A percentile compares a stretch with the other conserved stretches of the same genome.
Conservation (phyloP, 2,797 vertebrate species). For the Protosalanx chinensis region DNA sequence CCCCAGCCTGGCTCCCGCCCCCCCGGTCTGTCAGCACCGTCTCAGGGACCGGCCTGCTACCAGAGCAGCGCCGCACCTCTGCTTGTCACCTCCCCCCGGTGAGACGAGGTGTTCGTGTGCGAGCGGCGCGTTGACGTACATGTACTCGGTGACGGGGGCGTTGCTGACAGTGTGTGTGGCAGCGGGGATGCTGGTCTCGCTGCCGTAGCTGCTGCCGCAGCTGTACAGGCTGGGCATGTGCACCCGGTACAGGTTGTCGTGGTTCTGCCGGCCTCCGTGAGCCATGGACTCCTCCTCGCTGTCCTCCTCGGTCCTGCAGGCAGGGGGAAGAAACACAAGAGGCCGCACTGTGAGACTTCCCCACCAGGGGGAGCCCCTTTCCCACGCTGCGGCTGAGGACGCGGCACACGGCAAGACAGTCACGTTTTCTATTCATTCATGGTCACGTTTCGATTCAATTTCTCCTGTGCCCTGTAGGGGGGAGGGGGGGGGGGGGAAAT, state of each 20-base stretch:
- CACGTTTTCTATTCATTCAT: conserved; percentile 19
- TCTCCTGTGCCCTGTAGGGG: conserved; percentile 15
- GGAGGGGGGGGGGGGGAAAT: conserved; percentile 5
- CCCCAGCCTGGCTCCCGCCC: not conserved
- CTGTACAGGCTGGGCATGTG: conserved; percentile 99
- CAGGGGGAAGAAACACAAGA: conserved; percentile 18
- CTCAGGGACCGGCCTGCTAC: not conserved
- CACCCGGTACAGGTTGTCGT: conserved; percentile 94
- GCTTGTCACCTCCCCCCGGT: not conserved
- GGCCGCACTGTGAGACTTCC: not conserved
- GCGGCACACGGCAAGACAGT: conserved; percentile 12
- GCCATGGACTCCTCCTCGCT: conserved; percentile 87
- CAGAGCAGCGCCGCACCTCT: conserved; percentile 18
- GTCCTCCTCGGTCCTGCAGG: conserved; percentile 83
- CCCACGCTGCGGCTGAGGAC: not conserved
- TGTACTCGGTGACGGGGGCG: conserved; percentile 97
- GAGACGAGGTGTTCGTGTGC: conserved; percentile 25
- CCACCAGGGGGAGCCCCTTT: conserved; percentile 61
- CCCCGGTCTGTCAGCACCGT: not conserved
- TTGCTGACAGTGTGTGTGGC: conserved; percentile 99
- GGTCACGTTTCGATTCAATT: conserved; percentile 35
- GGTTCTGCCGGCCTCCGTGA: conserved; percentile 82
- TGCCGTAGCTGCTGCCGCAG: conserved; percentile 99
- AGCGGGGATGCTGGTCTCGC: conserved; percentile 94
- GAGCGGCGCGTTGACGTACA: conserved; percentile 77